A percentile compares a stretch with the other conserved stretches of the same genome.
Evolutionary conservation across 1,140 invertebrate genomes (phyloP).

Genomic region (Venturia canescens): DNA sequence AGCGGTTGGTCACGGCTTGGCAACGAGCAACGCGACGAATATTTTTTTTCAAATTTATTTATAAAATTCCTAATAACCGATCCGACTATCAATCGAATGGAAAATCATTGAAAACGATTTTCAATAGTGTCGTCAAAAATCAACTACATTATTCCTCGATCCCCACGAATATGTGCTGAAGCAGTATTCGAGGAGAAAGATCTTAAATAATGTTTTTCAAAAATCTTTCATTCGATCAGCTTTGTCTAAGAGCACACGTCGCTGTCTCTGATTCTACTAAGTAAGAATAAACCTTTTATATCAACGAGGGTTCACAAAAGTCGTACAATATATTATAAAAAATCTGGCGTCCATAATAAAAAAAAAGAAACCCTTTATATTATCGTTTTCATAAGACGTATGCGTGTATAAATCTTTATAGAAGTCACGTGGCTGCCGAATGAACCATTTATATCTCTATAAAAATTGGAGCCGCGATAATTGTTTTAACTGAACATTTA

Average conservation of each 20-base stretch:
- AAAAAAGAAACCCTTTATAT: not conserved
- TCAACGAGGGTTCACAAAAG: slow-evolving; percentile 41
- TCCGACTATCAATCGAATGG: not conserved
- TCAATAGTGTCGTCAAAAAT: not conserved
- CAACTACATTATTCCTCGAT: not conserved
- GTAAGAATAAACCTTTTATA: slow-evolving; percentile 50
- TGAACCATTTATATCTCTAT: slow-evolving; percentile 63
- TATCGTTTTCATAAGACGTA: not conserved
- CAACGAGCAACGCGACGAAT: not conserved
- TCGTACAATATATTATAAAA: slow-evolving; percentile 32
- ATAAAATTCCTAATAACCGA: not conserved
- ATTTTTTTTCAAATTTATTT: too few relatives aligned
- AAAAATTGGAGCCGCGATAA: slow-evolving; percentile 61
- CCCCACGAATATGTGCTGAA: too few relatives aligned
- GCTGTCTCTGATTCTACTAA: not conserved
- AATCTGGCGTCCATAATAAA: not conserved
- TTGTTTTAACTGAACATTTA: slow-evolving; percentile 12
- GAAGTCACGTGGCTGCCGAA: slow-evolving; percentile 44
- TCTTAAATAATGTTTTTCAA: not conserved
- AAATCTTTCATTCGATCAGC: not conserved
- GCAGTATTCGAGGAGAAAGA: not conserved
- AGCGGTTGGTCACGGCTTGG: not conserved
- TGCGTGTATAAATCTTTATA: not conserved
- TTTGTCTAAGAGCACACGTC: slow-evolving; percentile 2
- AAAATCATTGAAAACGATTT: not conserved